These are phyloP conservation scores for Knipowitschia caucasica DNA, from an alignment of 2,797 vertebrate genomes.

Conservation along the genomic window DNA sequence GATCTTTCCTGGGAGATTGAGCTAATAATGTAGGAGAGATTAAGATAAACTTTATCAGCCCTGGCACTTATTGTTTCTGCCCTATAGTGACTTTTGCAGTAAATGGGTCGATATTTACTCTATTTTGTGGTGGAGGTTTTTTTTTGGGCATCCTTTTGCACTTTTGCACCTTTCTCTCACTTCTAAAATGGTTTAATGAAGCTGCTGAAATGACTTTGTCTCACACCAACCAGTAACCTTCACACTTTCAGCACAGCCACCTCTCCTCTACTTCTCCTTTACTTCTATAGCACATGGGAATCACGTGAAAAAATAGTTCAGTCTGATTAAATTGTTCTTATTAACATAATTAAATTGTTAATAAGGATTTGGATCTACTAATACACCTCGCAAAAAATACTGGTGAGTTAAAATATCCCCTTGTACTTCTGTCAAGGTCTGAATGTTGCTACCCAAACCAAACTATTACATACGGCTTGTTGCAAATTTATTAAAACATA, in stretches of 20 bases:
- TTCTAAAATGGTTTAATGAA: constrained; percentile 27
- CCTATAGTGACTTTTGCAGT: constrained; percentile 17
- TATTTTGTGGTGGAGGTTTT: constrained; percentile 9
- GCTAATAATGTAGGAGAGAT: constrained; percentile 50
- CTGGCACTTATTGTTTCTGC: constrained; percentile 41
- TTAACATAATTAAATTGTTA: neutral
- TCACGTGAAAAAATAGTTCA: neutral
- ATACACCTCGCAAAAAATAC: too few relatives aligned
- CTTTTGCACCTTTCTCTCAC: constrained; percentile 10
- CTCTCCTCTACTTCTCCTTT: constrained; percentile 24
- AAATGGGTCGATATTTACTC: neutral
- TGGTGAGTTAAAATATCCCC: too few relatives aligned
- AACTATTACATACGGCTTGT: too few relatives aligned
- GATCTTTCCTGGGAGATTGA: constrained; percentile 41
- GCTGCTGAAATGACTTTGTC: constrained; percentile 22
- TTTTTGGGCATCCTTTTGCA: constrained; percentile 23
- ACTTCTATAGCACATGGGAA: neutral
- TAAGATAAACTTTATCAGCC: constrained; percentile 56
- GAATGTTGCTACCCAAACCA: too few relatives aligned
- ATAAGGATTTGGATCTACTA: neutral
- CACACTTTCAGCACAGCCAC: constrained; percentile 13
- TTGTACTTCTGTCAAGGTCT: too few relatives aligned
- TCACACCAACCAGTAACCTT: constrained; percentile 21
- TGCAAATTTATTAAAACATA: neutral
- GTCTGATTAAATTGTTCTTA: neutral